A percentile compares a stretch with the other conserved stretches of the same genome.
Conservation (phyloP, 2,797 vertebrate species). For the Sphenopsis melanotis region DNA sequence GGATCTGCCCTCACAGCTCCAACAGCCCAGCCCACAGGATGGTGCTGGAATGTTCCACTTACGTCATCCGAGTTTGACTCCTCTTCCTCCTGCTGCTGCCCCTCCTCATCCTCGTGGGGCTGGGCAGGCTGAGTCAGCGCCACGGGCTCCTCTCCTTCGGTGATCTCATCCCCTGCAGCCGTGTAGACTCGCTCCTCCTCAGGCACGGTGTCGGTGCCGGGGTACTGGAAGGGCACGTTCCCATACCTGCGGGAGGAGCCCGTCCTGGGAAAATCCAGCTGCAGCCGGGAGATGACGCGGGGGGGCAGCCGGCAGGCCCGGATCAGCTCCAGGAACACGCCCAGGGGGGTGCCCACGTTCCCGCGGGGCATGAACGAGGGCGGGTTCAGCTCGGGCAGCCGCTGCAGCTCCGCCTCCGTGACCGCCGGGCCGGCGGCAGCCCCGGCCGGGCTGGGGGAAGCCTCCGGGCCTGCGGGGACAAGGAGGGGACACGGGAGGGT, state of each 20-base stretch:
- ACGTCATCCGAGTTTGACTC: constrained; percentile 84
- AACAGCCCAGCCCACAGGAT: rapidly evolving
- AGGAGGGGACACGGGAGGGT: too few relatives aligned
- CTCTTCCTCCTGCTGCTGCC: constrained; percentile 48
- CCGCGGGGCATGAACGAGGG: constrained; percentile 89
- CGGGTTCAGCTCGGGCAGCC: constrained; percentile 88
- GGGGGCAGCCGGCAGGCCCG: constrained; percentile 90
- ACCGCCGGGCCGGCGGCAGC: constrained; percentile 5
- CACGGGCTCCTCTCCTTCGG: not conserved
- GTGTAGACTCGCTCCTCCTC: constrained; percentile 85
- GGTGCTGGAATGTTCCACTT: constrained; percentile 56
- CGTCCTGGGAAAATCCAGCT: constrained; percentile 87
- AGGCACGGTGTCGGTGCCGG: constrained; percentile 61
- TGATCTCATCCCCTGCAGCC: constrained; percentile 80
- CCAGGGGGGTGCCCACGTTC: constrained; percentile 90
- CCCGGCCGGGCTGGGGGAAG: too few relatives aligned
- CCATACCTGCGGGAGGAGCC: constrained; percentile 87
- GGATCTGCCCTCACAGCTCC: not conserved
- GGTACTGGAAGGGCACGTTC: constrained; percentile 88
- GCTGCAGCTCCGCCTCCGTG: constrained; percentile 77
- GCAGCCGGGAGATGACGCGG: constrained; percentile 85
- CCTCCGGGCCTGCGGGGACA: too few relatives aligned
- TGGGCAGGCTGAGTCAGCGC: not conserved
- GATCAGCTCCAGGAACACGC: constrained; percentile 90
- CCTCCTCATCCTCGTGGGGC: constrained; percentile 35